Evolutionary conservation across 2,113 vertebrate species (phyloP), one percentile per base, ranked within the genome.

Genomic region (Atrichornis clamosus): DNA sequence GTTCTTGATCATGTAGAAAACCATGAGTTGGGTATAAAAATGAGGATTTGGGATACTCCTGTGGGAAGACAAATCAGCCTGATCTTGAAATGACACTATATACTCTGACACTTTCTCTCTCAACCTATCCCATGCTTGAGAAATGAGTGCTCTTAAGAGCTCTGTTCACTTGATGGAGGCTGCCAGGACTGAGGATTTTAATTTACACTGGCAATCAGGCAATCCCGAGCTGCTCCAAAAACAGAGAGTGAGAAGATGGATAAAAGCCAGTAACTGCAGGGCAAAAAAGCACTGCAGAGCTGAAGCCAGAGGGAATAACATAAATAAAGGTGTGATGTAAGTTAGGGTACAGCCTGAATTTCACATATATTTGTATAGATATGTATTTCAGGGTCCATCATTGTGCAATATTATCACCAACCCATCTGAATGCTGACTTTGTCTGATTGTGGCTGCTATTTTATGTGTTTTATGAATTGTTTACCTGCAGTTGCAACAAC

Each of bases 141-240:
- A 62, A 90, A 53, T 35, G 23, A 78, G 56, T 52, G 64, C 46
- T 86, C 58, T 35, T 63, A 86, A 32, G 46, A 69, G 26, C 37
- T 77, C 30, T 79, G 22, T 64, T 90, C 59, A n/a, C 46, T 77
- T 2, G 2, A 30, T 39, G 24, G 20, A 80, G 53, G 30, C 41
- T 93, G 72, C 75, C 68, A 69, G 79, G 50, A 17, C 41, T 60
- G 20, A 33, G n/a, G 26, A 37, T 88, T 95, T 92, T 83, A 81
- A 86, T 92, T 89, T 87, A 68, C 28, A 12, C 39, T 72, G 52
- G 39, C 52, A 77, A 77, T 88, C 76, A 92, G 68, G 68, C 52
- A 76, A 22, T 78, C 21, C 46, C 23, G 79, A 73, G 26, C 39
- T 60, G 39, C 60, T 96, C 55, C 73, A 92, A 50, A 92, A 80